Base-by-base conservation (phyloP, 2,797 vertebrate genomes). In the Acipenser transmontanus region DNA sequence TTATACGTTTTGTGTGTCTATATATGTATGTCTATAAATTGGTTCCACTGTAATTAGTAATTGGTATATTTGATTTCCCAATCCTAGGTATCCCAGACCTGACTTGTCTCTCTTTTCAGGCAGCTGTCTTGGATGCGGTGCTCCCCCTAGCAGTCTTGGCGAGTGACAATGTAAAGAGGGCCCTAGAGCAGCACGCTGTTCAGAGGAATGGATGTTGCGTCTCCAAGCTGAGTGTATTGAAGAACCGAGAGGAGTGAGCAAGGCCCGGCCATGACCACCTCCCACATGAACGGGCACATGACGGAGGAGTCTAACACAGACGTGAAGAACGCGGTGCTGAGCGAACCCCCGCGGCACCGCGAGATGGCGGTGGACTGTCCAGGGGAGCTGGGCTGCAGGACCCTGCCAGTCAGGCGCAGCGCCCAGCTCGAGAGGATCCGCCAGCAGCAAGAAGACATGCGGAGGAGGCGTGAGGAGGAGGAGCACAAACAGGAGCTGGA, bases 341-440 rank as follows among this genome's bases (percentile, higher is more conserved):
- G 79, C 62, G 91, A 91, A 7, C 74, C 85, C 73, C 93, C 91
- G 75, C 94, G 93, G 73, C 95, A 96, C 79, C 81, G 96, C 76
- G 97, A 99, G 83, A 98, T 99, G 96, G 93, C 96, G 11, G 94
- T 99, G 2, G 97, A 99, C 81, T 99, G 96, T 81, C 97, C 97
- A 0, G 91, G 90, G 67, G 97, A 99, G 14, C 77, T 99, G 78
- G 96, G 96, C 54, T 88, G 92, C 72, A 91, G 97, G 73, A 94
- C 93, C 66, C 87, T 97, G 82, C 94, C 97, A 0, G 54, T 93
- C 20, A 85, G 96, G 1, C 84, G 96, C 10, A 98, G 96, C 0
- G 90, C 95, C 52, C 97, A 99, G 14, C 88, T 99, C 66, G 97
- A 99, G 79, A 85, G 92, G 9, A 99, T 99, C 77, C 90, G 95